Percentiles rank a stretch among this genome's conserved stretches.
These are phyloP conservation scores for Anguilla megastoma DNA, from an alignment of 2,797 vertebrate species.

Conservation along the genomic window DNA sequence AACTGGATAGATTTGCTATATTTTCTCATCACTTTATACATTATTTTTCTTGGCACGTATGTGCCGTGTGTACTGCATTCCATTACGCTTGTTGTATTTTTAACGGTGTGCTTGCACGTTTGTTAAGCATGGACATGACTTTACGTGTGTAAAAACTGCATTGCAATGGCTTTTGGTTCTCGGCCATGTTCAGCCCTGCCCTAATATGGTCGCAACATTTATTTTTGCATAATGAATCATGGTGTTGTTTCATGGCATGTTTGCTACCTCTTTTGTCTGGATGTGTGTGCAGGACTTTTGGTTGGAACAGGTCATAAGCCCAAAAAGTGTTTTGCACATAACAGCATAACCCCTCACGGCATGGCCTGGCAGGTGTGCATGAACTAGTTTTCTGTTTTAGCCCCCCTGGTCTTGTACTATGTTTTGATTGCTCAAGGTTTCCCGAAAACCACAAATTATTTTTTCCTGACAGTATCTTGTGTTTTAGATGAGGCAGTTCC, in stretches of 20 bases:
- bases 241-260: not conserved
- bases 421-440: not conserved
- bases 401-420: not conserved
- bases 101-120: not conserved
- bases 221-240: not conserved
- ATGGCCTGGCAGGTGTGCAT: not conserved
- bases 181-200: not conserved
- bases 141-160: not conserved
- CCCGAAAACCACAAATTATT: not conserved
- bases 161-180: not conserved
- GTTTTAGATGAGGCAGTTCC: slow-evolving; percentile 41
- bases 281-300: not conserved
- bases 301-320: not conserved
- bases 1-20: not conserved
- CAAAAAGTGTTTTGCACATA: not conserved
- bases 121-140: not conserved
- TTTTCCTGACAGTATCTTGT: not conserved
- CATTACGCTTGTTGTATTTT: not conserved
- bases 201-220: not conserved
- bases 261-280: not conserved
- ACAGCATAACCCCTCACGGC: not conserved
- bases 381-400: not conserved
- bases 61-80: not conserved
- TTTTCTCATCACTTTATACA: too few species aligned
- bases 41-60: not conserved